Base-by-base conservation (phyloP, 2,888 invertebrate genomes). In the Chelonus formosanus region DNA sequence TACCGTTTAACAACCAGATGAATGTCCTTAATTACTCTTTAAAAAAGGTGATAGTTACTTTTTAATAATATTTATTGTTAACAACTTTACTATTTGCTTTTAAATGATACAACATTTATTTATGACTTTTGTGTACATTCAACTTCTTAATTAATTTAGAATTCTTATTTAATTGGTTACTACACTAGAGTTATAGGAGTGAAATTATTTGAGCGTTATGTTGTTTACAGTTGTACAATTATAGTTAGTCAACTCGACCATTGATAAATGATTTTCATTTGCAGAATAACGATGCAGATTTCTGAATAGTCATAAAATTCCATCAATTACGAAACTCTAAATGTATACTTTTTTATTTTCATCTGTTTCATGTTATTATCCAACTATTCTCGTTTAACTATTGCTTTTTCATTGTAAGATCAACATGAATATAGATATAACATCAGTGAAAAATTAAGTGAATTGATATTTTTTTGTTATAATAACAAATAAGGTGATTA, bases 231-330 rank as follows among this genome's bases (percentile, higher is more conserved):
- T 56, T 56, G 63, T 43, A 48, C 44, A 63, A 63, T 58, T 58
- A 58, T 47, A 58, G 47, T 58, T 58, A 32, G 45, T 34, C 47
- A 58, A 58, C 47, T 58, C 47, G 58, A 47, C 47, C 58, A 58
- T 58, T 58, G 58, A 58, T 58, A 58, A 58, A 58, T 47, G 58
- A 44, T 47, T 58, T 58, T 47, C 58, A 58, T 58, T 58, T 35
- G 34, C 58, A 8, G 35, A 34, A 47, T 58, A 58, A 58, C 45
- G 34, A 34, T 58, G 34, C 47, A 44, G 44, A 5, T 35, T 47
- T 34, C n/a, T 45, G 34, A 34, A 58, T 10, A 35, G 47, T 10
- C 4, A 35, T 48, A 34, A 44, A 58, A 58, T 58, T 58, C 47
- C 45, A 10, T 47, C 58, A 35, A 47, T 58, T 58, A 58, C 48